A percentile compares a stretch with the other conserved stretches of the same genome.
phyloP scores from a whole-genome alignment of 2,113 vertebrate genomes.

The Hyperopisus bebe region DNA sequence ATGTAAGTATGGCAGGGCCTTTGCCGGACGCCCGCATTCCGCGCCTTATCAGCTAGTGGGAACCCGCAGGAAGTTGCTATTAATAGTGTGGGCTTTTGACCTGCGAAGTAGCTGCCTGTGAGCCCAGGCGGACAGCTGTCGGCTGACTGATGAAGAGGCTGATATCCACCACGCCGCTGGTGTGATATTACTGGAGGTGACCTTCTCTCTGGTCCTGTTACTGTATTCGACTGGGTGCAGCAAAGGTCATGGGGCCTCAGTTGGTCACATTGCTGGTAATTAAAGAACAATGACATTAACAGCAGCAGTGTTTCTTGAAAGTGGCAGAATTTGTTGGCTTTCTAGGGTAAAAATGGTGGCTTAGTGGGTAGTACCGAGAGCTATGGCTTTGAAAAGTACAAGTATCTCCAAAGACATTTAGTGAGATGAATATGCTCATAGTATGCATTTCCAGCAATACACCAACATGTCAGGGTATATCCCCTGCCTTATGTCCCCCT shows the following conservation, averaged over 20 bases:
- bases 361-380: background rate
- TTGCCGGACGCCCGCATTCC: no score
- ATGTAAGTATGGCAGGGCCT: constrained; percentile 65
- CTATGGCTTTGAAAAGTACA: background rate
- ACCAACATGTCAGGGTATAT: background rate
- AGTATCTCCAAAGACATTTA: background rate
- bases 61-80: constrained; percentile 43
- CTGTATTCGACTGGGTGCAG: constrained; percentile 40
- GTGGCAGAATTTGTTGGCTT: background rate
- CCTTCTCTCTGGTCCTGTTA: constrained; percentile 58
- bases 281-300: constrained; percentile 30
- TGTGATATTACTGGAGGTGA: constrained; percentile 60
- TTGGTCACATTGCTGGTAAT: constrained; percentile 54
- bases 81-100: constrained; percentile 57
- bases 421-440: background rate
- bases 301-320: background rate
- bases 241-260: constrained; percentile 54
- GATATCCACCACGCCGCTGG: constrained; percentile 29
- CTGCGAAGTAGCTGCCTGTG: constrained; percentile 49
- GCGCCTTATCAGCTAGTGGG: background rate
- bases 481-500: no score
- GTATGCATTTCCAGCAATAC: background rate
- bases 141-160: constrained; percentile 54
- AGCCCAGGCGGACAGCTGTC: constrained; percentile 51
- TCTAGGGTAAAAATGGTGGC: background rate